Percentiles rank a stretch among this genome's conserved stretches.
phyloP scores from a whole-genome alignment of 1,140 invertebrate species.

The Drosophila nigromelanica region DNA sequence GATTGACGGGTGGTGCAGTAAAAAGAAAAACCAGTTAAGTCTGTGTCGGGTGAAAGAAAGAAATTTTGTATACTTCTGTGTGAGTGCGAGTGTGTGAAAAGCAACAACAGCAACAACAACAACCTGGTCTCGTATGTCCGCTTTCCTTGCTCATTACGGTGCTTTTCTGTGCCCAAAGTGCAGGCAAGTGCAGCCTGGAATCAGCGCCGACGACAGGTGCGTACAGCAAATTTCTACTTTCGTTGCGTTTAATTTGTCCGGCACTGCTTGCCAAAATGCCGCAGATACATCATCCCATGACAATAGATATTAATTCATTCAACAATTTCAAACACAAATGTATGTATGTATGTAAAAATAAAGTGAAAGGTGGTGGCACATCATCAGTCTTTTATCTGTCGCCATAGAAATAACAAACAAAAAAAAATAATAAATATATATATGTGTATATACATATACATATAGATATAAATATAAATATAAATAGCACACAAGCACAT shows the following conservation, averaged over 20 bases:
- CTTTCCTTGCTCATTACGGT: conserved; percentile 78
- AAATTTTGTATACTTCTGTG: conserved; percentile 39
- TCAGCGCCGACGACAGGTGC: conserved; percentile 49
- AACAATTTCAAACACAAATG: conserved; percentile 28
- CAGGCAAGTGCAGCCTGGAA: conserved; percentile 59
- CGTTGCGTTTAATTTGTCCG: conserved; percentile 28
- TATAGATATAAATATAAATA: no score
- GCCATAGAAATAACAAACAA: conserved; percentile 20
- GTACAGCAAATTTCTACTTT: conserved; percentile 49
- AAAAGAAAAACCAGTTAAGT: conserved; percentile 68
- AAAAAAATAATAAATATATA: not conserved
- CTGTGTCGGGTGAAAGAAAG: conserved; percentile 51
- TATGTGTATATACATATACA: no score
- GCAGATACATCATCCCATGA: conserved; percentile 50
- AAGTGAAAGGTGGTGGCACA: conserved; percentile 74
- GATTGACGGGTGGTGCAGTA: conserved; percentile 33
- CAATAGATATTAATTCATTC: conserved; percentile 64
- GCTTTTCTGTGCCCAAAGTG: conserved; percentile 61
- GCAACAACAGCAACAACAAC: conserved; percentile 49
- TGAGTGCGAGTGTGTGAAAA: conserved; percentile 49
- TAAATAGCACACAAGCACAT: conserved; percentile 16
- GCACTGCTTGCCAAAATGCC: conserved; percentile 26
- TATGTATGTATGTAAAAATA: conserved; percentile 41
- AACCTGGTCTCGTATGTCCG: conserved; percentile 74
- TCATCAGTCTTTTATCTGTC: conserved; percentile 49